A percentile compares a stretch with the other conserved stretches of the same genome.
Conservation (phyloP, 2,888 invertebrate genomes). For the Eupithecia subfuscata region DNA sequence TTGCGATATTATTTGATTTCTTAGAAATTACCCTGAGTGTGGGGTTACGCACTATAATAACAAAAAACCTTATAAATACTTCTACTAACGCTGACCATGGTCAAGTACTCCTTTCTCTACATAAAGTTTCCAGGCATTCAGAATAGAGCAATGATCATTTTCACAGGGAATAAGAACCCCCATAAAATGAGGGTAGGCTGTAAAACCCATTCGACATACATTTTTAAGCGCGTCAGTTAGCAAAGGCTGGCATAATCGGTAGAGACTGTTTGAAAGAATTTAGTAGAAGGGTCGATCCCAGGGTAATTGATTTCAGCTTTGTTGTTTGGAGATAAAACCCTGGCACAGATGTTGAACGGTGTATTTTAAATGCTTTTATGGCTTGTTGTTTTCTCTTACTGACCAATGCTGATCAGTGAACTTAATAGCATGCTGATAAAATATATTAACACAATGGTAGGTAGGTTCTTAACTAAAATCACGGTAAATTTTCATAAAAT, state of each 20-base stretch:
- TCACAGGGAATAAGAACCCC: conserved; percentile 15
- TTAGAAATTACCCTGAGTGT: too few relatives aligned
- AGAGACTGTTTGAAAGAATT: conserved; percentile 45
- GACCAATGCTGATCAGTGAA: neutral
- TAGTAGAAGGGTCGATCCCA: conserved; percentile 46
- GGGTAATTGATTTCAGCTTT: conserved; percentile 50
- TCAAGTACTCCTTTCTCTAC: neutral
- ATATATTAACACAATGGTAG: too few relatives aligned
- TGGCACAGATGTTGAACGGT: conserved; percentile 38
- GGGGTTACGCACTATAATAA: too few relatives aligned
- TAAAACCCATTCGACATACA: conserved; percentile 40
- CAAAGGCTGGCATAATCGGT: conserved; percentile 39
- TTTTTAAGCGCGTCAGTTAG: conserved; percentile 46
- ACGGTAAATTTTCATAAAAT: too few relatives aligned
- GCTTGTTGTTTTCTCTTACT: conserved; percentile 21
- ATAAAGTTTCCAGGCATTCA: neutral
- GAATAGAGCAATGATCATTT: conserved; percentile 20
- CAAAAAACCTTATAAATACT: too few relatives aligned
- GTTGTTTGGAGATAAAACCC: conserved; percentile 47
- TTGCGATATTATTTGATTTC: too few relatives aligned
- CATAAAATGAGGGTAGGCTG: conserved; percentile 35
- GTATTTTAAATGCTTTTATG: conserved; percentile 34
- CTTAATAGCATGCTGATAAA: neutral
- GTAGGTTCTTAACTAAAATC: too few relatives aligned
- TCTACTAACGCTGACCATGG: too few relatives aligned